A percentile compares a stretch with the other conserved stretches of the same genome.
These are phyloP conservation scores for Porites lutea DNA, from an alignment of 64 coral and sea anemone genomes.

Conservation along the genomic window DNA sequence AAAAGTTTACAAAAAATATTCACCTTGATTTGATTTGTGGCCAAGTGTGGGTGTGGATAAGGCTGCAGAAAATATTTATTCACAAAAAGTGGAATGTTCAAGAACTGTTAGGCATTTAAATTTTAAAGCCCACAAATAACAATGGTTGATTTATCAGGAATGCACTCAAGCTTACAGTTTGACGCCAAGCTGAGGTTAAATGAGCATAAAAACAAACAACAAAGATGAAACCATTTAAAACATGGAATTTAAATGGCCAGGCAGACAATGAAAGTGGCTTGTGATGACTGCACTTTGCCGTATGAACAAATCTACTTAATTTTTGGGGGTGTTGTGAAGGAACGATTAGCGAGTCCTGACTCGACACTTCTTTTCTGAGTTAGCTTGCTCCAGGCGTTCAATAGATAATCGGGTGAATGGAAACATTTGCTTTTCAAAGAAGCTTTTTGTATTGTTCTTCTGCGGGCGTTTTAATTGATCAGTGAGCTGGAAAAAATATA, in stretches of 20 bases:
- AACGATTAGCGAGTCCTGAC: too few relatives aligned
- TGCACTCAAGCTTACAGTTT: constrained; percentile 7
- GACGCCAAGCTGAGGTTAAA: background rate
- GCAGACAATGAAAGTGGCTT: too few relatives aligned
- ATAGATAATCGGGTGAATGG: background rate
- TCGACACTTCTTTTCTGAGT: too few relatives aligned
- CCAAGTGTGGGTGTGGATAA: constrained; percentile 6
- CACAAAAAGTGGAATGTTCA: constrained; percentile 11
- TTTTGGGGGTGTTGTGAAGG: too few relatives aligned
- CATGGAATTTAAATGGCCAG: too few relatives aligned
- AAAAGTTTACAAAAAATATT: too few relatives aligned
- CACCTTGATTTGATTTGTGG: background rate
- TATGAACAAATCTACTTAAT: too few relatives aligned
- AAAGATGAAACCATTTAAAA: too few relatives aligned
- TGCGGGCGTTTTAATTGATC: background rate
- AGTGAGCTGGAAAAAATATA: constrained; percentile 27
- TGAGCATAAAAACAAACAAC: too few relatives aligned
- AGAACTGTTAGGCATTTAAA: background rate
- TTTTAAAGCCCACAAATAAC: background rate
- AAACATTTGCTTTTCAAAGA: constrained; percentile 38
- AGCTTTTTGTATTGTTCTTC: background rate
- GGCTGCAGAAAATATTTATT: background rate
- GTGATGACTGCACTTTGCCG: too few relatives aligned
- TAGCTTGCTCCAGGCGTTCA: too few relatives aligned
- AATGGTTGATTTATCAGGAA: background rate